Percentiles rank a stretch among this genome's conserved stretches.
Conservation (phyloP, 2,113 vertebrate species). For the Peromyscus maniculatus region DNA sequence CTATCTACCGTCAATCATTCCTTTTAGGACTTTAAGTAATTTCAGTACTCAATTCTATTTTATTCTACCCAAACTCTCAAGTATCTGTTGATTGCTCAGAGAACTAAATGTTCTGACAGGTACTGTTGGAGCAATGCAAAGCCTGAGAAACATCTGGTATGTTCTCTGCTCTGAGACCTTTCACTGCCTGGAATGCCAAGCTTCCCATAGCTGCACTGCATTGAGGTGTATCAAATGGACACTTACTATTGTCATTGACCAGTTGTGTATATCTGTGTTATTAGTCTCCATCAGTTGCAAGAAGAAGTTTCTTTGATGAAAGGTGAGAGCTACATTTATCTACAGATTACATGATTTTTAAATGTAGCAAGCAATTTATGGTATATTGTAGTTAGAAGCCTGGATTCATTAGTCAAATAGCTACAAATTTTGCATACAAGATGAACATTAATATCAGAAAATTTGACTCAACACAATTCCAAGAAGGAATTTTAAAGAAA, state of each 20-base stretch:
- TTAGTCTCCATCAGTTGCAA: neutral
- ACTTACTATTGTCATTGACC: neutral
- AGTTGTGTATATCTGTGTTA: neutral
- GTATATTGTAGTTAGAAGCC: neutral
- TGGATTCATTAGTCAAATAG: neutral
- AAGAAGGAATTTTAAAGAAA: slow-evolving; percentile 35
- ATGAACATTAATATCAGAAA: neutral
- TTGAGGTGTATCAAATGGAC: neutral
- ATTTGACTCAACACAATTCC: neutral
- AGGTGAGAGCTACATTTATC: neutral
- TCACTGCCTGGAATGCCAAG: neutral
- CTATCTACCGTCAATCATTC: neutral
- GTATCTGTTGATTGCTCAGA: neutral
- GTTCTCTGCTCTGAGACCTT: slow-evolving; percentile 20
- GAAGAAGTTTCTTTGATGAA: neutral
- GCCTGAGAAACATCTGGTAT: neutral
- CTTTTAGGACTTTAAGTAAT: neutral
- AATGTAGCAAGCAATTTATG: neutral
- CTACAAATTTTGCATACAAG: slow-evolving; percentile 9
- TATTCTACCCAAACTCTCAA: neutral
- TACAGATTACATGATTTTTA: neutral
- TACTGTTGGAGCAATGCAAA: neutral
- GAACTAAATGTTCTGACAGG: neutral
- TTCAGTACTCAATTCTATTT: neutral
- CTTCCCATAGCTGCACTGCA: neutral